These are phyloP conservation scores for Coleophora flavipennella DNA, from an alignment of 2,888 invertebrate species.

Conservation along the genomic window DNA sequence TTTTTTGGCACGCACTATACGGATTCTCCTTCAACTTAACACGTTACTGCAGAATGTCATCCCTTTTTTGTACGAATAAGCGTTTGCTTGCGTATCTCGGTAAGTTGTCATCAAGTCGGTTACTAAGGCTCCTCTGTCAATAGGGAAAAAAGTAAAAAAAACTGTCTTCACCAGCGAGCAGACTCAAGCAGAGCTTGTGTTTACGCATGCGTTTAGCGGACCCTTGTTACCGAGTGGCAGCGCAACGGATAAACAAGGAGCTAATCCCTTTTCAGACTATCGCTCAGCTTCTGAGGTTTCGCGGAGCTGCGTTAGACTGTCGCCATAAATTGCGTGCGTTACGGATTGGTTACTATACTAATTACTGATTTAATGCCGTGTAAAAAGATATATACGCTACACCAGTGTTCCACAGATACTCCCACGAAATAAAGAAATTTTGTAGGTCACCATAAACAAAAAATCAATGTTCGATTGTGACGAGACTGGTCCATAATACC, in stretches of 20 bases:
- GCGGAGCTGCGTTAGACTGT: conserved; percentile 37
- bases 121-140: conserved; percentile 33
- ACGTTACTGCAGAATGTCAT: too few relatives aligned
- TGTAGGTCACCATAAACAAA: too few relatives aligned
- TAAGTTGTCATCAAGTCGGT: conserved; percentile 28
- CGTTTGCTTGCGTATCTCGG: conserved; percentile 17
- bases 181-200: conserved; percentile 31
- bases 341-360: too few relatives aligned
- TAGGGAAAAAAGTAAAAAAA: conserved; percentile 27
- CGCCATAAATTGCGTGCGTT: conserved; percentile 18
- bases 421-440: too few relatives aligned
- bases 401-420: too few relatives aligned
- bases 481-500: too few relatives aligned
- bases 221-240: conserved; percentile 41
- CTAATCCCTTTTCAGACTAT: conserved; percentile 40
- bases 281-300: conserved; percentile 36
- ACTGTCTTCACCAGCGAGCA: conserved; percentile 36
- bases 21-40: too few relatives aligned
- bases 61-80: too few relatives aligned
- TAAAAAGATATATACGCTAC: too few relatives aligned
- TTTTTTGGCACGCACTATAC: too few relatives aligned
- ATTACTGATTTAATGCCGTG: too few relatives aligned
- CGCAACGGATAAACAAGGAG: conserved; percentile 35
- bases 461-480: too few relatives aligned
- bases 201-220: conserved; percentile 51